These are phyloP conservation scores for Pyrrhura leucotis DNA, from an alignment of 2,797 vertebrate species.

Conservation along the genomic window DNA sequence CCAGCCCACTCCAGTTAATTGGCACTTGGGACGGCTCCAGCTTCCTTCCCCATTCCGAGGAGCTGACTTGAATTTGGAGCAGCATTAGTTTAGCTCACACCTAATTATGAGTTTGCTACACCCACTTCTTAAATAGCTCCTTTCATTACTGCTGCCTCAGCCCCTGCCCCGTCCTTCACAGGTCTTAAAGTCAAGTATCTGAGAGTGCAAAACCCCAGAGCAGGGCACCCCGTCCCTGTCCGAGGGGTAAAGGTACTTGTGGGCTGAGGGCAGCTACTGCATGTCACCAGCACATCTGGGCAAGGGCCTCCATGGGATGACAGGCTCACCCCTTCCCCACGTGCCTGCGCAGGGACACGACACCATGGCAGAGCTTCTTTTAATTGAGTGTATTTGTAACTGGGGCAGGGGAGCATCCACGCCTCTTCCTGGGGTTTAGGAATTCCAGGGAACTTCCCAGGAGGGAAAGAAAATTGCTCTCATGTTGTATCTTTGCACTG, in stretches of 20 bases:
- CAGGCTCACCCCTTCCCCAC: background rate
- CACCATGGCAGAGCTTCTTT: fast-evolving
- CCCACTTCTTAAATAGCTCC: background rate
- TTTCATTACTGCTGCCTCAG: background rate
- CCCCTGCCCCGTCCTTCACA: background rate
- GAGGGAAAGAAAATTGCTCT: background rate
- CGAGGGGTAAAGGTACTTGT: fast-evolving
- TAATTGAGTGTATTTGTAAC: background rate
- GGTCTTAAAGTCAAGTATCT: too few species aligned
- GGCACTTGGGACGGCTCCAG: background rate
- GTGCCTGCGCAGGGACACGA: fast-evolving
- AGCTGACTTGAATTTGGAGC: conserved; percentile 10
- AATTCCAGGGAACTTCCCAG: background rate
- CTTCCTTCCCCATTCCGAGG: conserved; percentile 25
- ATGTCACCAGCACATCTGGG: fast-evolving
- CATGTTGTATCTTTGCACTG: background rate
- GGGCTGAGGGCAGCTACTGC: background rate
- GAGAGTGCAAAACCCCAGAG: fast-evolving
- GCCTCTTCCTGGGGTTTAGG: background rate
- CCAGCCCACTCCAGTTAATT: background rate
- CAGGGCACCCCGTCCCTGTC: background rate
- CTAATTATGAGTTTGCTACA: conserved; percentile 39
- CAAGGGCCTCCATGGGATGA: fast-evolving
- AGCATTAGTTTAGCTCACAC: background rate
- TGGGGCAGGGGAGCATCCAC: background rate